phyloP scores from a whole-genome alignment of 2,113 vertebrate species.

The Dicrurus megarhynchus region DNA sequence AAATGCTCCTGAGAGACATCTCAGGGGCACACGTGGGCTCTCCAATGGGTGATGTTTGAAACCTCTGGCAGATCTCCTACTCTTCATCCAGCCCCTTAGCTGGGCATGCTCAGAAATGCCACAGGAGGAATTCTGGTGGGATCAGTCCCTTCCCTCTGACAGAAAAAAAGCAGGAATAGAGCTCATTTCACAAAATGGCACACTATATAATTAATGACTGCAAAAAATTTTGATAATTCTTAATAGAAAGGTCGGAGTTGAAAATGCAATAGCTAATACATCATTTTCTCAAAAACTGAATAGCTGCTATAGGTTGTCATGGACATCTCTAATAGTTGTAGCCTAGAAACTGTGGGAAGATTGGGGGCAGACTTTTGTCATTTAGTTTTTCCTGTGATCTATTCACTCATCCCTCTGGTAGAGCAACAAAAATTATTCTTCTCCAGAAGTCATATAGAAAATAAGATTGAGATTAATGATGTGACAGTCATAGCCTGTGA shows the following conservation, averaged over 20 bases:
- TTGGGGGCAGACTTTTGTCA: background rate
- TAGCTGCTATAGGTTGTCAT: background rate
- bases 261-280: background rate
- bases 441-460: background rate
- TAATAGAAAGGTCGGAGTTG: constrained; percentile 24
- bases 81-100: background rate
- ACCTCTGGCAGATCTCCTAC: background rate
- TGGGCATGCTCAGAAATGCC: background rate
- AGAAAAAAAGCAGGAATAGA: background rate
- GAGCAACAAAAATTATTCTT: constrained; percentile 16
- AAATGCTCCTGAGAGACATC: background rate
- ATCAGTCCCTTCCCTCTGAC: background rate
- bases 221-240: constrained; percentile 16
- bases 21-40: background rate
- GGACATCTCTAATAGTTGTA: constrained; percentile 7
- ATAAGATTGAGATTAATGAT: background rate
- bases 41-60: background rate
- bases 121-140: background rate
- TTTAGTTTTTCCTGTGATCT: constrained; percentile 13
- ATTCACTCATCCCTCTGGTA: background rate
- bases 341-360: background rate
- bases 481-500: background rate
- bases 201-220: background rate
- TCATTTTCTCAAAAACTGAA: background rate
- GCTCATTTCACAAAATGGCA: background rate